phyloP scores from a whole-genome alignment of 2,888 invertebrate genomes.

The Limnephilus auricula region DNA sequence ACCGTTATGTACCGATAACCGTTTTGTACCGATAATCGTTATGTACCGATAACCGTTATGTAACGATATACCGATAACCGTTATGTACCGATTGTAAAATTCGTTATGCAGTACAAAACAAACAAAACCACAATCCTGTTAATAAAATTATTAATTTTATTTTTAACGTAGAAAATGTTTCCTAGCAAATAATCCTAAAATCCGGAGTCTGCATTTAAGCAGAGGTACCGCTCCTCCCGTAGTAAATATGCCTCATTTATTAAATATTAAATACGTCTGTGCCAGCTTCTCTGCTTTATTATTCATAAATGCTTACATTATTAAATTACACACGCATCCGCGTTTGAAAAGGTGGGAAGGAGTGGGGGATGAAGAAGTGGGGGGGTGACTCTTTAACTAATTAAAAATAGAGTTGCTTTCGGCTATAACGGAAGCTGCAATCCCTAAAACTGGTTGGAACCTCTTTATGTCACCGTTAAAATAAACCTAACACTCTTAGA shows the following conservation, averaged over 20 bases:
- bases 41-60: no score
- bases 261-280: slow-evolving; percentile 30
- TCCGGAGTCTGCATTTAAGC: neutral
- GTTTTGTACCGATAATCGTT: no score
- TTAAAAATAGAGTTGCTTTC: slow-evolving; percentile 23
- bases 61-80: no score
- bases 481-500: neutral
- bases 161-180: neutral
- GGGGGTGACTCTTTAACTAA: slow-evolving; percentile 5
- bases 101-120: neutral
- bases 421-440: slow-evolving; percentile 7
- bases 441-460: neutral
- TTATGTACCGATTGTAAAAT: neutral
- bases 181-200: neutral
- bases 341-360: neutral
- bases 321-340: slow-evolving; percentile 47
- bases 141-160: neutral
- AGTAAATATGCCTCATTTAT: slow-evolving; percentile 21
- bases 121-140: neutral
- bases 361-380: neutral
- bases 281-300: slow-evolving; percentile 28
- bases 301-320: slow-evolving; percentile 48
- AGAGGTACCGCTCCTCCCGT: neutral
- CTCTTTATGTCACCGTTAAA: slow-evolving; percentile 8
- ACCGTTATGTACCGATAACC: no score